Evolutionary conservation across 2,797 vertebrate genomes (phyloP), one percentile per base, ranked within the genome.

Genomic region (Pitangus sulphuratus): DNA sequence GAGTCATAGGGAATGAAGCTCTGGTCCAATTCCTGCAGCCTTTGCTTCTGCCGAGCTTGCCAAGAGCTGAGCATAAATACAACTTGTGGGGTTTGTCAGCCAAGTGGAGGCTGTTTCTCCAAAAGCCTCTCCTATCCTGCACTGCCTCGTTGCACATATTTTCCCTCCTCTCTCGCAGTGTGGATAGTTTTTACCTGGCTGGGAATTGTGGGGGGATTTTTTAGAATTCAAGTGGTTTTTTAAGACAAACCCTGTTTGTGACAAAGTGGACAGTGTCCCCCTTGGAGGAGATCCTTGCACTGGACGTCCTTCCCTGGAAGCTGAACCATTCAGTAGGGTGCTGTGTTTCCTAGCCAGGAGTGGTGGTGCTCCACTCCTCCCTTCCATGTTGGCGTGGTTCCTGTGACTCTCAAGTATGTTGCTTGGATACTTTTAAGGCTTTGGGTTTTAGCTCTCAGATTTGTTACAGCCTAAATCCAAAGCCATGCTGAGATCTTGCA

Each of bases 41-140:
- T 74, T 87, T 81, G 39, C 69, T 95, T 74, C 66, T 89, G 81
- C 64, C 4, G 1, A 89, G 92, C 84, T 90, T 95, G 87, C 94
- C 89, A 95, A 93, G 90, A 90, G 64, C 64, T 66, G 51, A 94
- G 60, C 40, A 15, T 82, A 88, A 91, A 87, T 91, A 87, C 76
- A 89, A 84, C 74, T 84, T 64, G 56, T 10, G 82, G 64, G 22
- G 22, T 79, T 95, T 95, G 94, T 88, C 88, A 94, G 91, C 89
- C 88, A 76, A 93, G 62, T 19, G 12, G 74, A 74, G 87, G 70
- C 89, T 94, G 82, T 81, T 79, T 58, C 39, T 91, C 62, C 0
- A 0, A 70, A 45, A 28, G 53, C 45, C 24, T 81, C 71, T 90
- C 30, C 31, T 54, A 5, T 75, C 35, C 79, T 58, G 65, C 76